Evolutionary conservation across 2,888 invertebrate species (phyloP).

Genomic region (Drosophila falleni): DNA sequence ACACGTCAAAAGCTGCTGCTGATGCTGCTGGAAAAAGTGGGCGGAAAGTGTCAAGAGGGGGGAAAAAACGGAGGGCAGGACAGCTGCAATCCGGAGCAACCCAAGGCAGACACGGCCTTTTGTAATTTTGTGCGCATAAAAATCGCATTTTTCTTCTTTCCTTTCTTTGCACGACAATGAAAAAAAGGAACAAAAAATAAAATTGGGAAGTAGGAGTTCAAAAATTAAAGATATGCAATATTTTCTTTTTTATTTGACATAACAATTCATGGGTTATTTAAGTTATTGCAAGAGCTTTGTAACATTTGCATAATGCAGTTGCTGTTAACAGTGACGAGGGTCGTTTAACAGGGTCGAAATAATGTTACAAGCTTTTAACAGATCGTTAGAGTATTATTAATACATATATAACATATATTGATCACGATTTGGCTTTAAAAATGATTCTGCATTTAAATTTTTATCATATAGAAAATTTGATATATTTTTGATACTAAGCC

Average conservation of each 20-base stretch:
- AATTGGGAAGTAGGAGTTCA: constrained; percentile 20
- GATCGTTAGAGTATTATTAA: too few species aligned
- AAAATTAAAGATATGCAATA: constrained; percentile 50
- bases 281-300: constrained; percentile 8
- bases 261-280: constrained; percentile 5
- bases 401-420: too few species aligned
- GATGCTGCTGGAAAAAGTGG: background rate
- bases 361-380: background rate
- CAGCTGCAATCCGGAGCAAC: constrained; percentile 18
- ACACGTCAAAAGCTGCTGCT: constrained; percentile 38
- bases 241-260: constrained; percentile 10
- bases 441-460: too few species aligned
- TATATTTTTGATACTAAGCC: too few species aligned
- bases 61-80: background rate
- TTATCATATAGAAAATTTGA: too few species aligned
- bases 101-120: constrained; percentile 45
- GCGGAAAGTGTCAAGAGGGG: background rate
- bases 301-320: background rate
- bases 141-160: constrained; percentile 63
- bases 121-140: constrained; percentile 73
- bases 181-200: constrained; percentile 20
- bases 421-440: too few species aligned
- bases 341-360: background rate
- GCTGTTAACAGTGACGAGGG: background rate
- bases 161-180: constrained; percentile 2